Evolutionary conservation across 2,888 invertebrate genomes (phyloP), one percentile per base, ranked within the genome.

Genomic region (Aporophyla nigra): DNA sequence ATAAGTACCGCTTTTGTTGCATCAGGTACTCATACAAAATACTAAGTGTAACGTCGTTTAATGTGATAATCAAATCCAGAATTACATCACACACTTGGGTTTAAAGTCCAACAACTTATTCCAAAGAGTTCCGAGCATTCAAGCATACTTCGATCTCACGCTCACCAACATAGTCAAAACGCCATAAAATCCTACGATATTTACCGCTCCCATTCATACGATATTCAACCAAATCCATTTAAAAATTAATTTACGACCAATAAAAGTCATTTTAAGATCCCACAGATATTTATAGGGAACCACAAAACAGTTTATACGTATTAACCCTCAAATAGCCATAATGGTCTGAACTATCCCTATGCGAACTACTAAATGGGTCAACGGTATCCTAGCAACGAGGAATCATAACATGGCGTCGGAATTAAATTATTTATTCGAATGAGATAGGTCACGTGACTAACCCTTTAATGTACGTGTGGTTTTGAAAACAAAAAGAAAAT

Each of bases 231-330:
- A 71, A 84, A 82, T 76, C 78, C 80, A 90, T 89, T 90, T 90
- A 92, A 91, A 93, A 92, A 92, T 90, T 89, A 91, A 94, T 93
- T 93, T 93, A 95, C 82, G 89, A 89, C 86, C 91, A 90, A 91
- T 93, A 91, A 93, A 93, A 85, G 92, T 93, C 93, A 90, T 90
- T 91, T 91, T 87, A 87, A 89, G 89, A 89, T 90, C 88, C 90
- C 87, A 79, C 82, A 73, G 74, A 83, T 91, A 93, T 94, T 93
- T 92, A 92, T 92, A 80, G 84, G 67, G 72, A 69, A 71, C 78
- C 84, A 85, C 85, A 74, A 54, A 76, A 81, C 61, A 74, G 88
- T 90, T 89, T 69, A 90, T 87, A 46, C 10, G 43, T 46, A 89
- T 90, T 89, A 92, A 87, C 90, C 84, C 86, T 87, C 76, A 84